Conservation (phyloP, 2,797 vertebrate species). For the Tympanoctomys barrerae region DNA sequence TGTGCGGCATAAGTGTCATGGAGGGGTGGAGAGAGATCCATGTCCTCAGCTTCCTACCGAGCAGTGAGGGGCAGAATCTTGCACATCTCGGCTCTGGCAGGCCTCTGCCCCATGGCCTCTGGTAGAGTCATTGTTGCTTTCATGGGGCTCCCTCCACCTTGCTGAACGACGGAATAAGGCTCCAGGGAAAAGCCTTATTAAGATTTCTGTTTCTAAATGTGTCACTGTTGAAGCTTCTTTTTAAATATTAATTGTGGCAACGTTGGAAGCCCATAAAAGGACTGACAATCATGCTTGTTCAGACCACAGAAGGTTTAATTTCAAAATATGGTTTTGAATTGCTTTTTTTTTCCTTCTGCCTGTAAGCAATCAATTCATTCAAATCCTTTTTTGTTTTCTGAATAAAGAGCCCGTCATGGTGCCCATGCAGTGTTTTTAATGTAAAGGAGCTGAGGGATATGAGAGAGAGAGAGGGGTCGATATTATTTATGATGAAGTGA, state of each 20-base stretch:
- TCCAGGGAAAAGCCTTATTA: slow-evolving; percentile 77
- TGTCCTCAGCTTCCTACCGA: slow-evolving; percentile 74
- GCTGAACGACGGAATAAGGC: slow-evolving; percentile 71
- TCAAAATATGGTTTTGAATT: slow-evolving; percentile 80
- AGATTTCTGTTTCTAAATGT: slow-evolving; percentile 86
- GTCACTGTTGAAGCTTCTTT: slow-evolving; percentile 82
- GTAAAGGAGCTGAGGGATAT: slow-evolving; percentile 72
- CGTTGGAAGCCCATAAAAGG: slow-evolving; percentile 84
- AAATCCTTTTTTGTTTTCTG: slow-evolving; percentile 81
- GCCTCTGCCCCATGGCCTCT: slow-evolving; percentile 56
- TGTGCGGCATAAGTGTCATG: slow-evolving; percentile 82
- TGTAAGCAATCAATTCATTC: slow-evolving; percentile 78
- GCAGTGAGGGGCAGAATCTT: slow-evolving; percentile 75
- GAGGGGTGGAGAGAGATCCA: slow-evolving; percentile 78
- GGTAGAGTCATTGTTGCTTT: slow-evolving; percentile 66
- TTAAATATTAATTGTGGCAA: slow-evolving; percentile 82
- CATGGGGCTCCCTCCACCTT: slow-evolving; percentile 72
- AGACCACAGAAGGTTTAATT: slow-evolving; percentile 79
- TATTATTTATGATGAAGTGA: slow-evolving; percentile 61
- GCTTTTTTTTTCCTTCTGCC: slow-evolving; percentile 68
- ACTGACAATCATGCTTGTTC: slow-evolving; percentile 82
- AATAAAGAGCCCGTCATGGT: slow-evolving; percentile 67
- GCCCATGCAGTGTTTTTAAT: slow-evolving; percentile 67
- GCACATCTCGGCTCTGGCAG: slow-evolving; percentile 77
- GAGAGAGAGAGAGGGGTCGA: not conserved